Evolutionary conservation across 2,888 invertebrate genomes (phyloP).

Genomic region (Pterostichus niger): DNA sequence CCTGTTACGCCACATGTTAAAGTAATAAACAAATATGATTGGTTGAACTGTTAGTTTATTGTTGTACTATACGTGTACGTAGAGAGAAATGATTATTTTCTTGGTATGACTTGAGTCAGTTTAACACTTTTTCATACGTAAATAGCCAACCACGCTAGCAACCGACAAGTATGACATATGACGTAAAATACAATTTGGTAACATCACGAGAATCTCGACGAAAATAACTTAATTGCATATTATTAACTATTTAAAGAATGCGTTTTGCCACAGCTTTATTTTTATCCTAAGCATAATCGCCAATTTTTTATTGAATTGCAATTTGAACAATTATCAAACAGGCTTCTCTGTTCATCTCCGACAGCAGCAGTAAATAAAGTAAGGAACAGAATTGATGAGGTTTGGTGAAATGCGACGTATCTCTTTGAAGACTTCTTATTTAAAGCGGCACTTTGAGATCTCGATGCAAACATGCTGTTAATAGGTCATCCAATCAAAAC

Average conservation of each 20-base stretch:
- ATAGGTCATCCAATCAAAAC: conserved; percentile 46
- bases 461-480: background rate
- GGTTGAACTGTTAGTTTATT: background rate
- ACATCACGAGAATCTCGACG: conserved; percentile 15
- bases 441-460: conserved; percentile 16
- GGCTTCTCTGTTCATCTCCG: background rate
- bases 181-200: conserved; percentile 32
- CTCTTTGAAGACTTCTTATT: conserved; percentile 33
- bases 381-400: conserved; percentile 29
- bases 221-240: conserved; percentile 34
- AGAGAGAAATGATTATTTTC: background rate
- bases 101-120: background rate
- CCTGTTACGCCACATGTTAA: too few relatives aligned
- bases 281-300: conserved; percentile 16
- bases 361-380: conserved; percentile 27
- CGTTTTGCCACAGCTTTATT: background rate
- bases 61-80: background rate
- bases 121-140: background rate
- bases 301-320: background rate
- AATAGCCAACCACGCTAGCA: background rate
- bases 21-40: too few relatives aligned
- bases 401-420: conserved; percentile 28
- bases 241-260: conserved; percentile 14
- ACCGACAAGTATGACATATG: conserved; percentile 3
- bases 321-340: conserved; percentile 10